phyloP scores from a whole-genome alignment of 2,888 invertebrate species.

The Psylliodes chrysocephalus region DNA sequence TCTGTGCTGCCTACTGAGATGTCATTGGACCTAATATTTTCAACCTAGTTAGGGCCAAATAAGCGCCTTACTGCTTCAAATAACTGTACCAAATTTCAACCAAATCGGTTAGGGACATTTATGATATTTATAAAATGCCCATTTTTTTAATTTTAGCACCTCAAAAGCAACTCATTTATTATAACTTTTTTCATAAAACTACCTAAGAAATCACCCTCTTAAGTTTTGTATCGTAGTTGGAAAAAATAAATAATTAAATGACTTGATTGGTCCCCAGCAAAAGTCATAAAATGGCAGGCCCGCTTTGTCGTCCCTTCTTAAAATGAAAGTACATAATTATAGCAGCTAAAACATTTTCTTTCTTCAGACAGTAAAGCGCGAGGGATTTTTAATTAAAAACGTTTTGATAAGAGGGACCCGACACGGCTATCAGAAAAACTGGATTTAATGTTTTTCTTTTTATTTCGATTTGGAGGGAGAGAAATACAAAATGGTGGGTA shows the following conservation, averaged over 20 bases:
- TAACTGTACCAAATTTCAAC: too few species aligned
- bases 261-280: constrained; percentile 27
- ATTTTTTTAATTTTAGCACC: too few species aligned
- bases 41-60: too few species aligned
- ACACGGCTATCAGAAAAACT: constrained; percentile 28
- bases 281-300: constrained; percentile 41
- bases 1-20: too few species aligned
- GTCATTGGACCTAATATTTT: too few species aligned
- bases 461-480: constrained; percentile 22
- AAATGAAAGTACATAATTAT: constrained; percentile 41
- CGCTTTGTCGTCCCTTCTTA: constrained; percentile 33
- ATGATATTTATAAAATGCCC: too few species aligned
- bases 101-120: too few species aligned
- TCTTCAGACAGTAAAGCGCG: constrained; percentile 27
- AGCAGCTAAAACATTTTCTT: constrained; percentile 37
- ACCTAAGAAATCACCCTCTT: too few species aligned
- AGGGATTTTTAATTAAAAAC: constrained; percentile 39
- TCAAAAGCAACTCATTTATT: too few species aligned
- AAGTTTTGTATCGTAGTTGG: too few species aligned
- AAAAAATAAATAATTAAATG: constrained; percentile 21
- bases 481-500: constrained; percentile 26
- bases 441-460: constrained; percentile 36
- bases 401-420: constrained; percentile 33
- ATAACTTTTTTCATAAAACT: too few species aligned
- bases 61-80: too few species aligned